A percentile compares a stretch with the other conserved stretches of the same genome.
These are phyloP conservation scores for Oryzias woworae DNA, from an alignment of 2,113 vertebrate genomes.

Conservation along the genomic window DNA sequence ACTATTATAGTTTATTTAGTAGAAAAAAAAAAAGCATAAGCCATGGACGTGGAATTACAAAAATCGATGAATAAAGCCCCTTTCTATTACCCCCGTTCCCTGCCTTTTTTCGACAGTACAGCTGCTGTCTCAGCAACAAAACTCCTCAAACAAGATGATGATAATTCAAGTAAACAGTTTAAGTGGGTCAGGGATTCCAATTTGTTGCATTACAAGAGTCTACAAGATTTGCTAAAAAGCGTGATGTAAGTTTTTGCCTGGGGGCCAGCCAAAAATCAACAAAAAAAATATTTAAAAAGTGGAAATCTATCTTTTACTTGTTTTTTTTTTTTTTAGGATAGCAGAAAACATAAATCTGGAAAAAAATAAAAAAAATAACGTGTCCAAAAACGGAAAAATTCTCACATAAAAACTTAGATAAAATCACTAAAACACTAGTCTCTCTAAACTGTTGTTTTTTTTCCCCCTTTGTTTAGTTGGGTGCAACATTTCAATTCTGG, in stretches of 20 bases:
- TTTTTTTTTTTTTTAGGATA: slow-evolving; percentile 30
- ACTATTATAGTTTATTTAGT: background rate
- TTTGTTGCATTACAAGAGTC: slow-evolving; percentile 39
- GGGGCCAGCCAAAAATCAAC: slow-evolving; percentile 51
- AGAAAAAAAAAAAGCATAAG: too few relatives aligned
- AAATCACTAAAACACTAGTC: too few relatives aligned
- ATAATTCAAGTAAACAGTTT: slow-evolving; percentile 72
- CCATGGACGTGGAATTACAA: slow-evolving; percentile 34
- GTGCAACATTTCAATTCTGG: too few relatives aligned
- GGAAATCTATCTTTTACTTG: slow-evolving; percentile 70
- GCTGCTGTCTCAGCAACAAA: slow-evolving; percentile 41
- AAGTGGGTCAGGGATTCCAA: slow-evolving; percentile 49
- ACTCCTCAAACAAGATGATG: slow-evolving; percentile 63
- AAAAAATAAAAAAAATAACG: too few relatives aligned
- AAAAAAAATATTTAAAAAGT: slow-evolving; percentile 57
- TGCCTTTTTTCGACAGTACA: slow-evolving; percentile 24
- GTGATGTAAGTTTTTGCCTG: slow-evolving; percentile 35
- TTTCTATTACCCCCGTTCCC: slow-evolving; percentile 27
- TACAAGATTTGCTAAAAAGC: slow-evolving; percentile 68
- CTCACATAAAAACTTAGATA: too few relatives aligned
- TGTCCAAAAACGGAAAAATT: too few relatives aligned
- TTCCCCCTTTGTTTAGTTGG: too few relatives aligned
- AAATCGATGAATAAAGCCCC: slow-evolving; percentile 33
- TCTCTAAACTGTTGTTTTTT: too few relatives aligned
- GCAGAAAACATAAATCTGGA: too few relatives aligned